Evolutionary conservation across 1,140 invertebrate species (phyloP).

Genomic region (Chelonus insularis): DNA sequence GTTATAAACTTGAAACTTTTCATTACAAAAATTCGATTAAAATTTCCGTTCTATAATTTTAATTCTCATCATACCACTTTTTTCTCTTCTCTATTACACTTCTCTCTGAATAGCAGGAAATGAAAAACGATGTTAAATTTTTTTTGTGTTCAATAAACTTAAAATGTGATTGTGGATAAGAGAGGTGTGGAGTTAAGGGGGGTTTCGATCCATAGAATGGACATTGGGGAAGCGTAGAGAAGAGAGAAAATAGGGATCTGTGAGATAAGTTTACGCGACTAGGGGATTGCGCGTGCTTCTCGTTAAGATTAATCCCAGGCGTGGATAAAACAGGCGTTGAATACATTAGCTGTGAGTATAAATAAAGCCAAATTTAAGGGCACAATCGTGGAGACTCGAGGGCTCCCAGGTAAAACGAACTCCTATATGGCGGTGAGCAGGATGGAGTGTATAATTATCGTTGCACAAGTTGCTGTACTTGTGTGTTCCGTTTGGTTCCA

Average conservation of each 20-base stretch:
- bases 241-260: neutral
- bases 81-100: no score
- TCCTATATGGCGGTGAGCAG: slow-evolving; percentile 37
- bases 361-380: slow-evolving; percentile 61
- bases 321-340: slow-evolving; percentile 44
- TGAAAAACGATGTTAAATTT: no score
- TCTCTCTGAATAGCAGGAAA: no score
- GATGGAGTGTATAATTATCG: slow-evolving; percentile 60
- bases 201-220: neutral
- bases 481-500: slow-evolving; percentile 56
- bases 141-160: no score
- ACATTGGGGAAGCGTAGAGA: neutral
- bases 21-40: no score
- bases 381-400: slow-evolving; percentile 36
- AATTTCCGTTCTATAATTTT: no score
- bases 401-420: slow-evolving; percentile 38
- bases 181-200: no score
- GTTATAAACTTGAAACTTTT: no score
- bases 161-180: no score
- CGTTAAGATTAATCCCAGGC: slow-evolving; percentile 35
- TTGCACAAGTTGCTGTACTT: slow-evolving; percentile 53
- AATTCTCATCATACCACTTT: no score
- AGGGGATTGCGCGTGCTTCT: slow-evolving; percentile 21
- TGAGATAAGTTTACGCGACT: slow-evolving; percentile 27
- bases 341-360: slow-evolving; percentile 53